Base-by-base conservation (phyloP, 2,888 invertebrate genomes). In the Pharmacophagus antenor region DNA sequence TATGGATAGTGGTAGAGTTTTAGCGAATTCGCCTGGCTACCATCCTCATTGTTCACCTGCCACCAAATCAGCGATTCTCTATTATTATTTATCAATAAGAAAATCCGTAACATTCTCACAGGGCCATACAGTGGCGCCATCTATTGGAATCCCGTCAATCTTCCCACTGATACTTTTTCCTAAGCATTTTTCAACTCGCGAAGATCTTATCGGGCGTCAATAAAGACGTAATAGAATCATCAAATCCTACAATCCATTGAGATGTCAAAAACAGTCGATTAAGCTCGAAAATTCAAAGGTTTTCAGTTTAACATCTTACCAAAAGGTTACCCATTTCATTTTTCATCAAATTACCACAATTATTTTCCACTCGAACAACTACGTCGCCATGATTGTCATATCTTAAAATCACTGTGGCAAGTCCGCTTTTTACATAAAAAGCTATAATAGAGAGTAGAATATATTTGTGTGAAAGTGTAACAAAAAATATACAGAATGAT, bases 201-300 rank as follows among this genome's bases (percentile, higher is more conserved):
- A 23, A 21, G 7, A 49, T 18, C 25, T 15, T 42, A 49, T 37
- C 31, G 12, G 22, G 42, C 37, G 50, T 50, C 44, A 46, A 55
- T 55, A 55, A 23, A 41, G 49, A 54, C 49, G 51, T 47, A 17
- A 27, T 20, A 12, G 41, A 48, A 51, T 61, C 48, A n/a, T n/a
- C 47, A 41, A 61, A 50, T 47, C 51, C 23, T 51, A 55, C 51
- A 60, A 31, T 37, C 49, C 50, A 23, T 22, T 50, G 60, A 25
- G 56, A 51, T 51, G 50, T 37, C 56, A 56, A 46, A 60, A 61
- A 61, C 56, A 37, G 56, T 52, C 51, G 27, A 46, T 56, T 52
- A 52, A 23, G 42, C 56, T 52, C 41, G 31, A 56, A 52, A 37
- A 61, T 25, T 47, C 48, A 42, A 52, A 17, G 20, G 42, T 37